Evolutionary conservation across 2,888 invertebrate species (phyloP), one percentile per base, ranked within the genome.

Genomic region (Autographa gamma): DNA sequence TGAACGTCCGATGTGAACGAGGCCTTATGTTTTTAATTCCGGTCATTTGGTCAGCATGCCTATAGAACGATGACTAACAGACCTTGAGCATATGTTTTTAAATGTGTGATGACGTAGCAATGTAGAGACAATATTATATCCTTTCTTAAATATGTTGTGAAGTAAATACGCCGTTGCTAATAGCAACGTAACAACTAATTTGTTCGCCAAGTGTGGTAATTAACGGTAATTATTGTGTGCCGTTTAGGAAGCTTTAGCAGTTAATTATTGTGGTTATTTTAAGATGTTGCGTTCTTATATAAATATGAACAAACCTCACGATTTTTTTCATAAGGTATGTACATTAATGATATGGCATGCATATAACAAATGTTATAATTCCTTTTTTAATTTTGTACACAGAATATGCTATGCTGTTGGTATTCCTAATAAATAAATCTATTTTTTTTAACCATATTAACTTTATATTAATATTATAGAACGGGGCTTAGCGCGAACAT

Each of bases 41-140:
- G 58, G 59, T 58, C 18, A 65, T 75, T 54, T 79, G 79, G 67
- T 73, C 69, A 71, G 58, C 18, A 38, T n/a, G 54, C 18, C 9
- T 69, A 70, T 56, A 38, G 38, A 32, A 31, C n/a, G 38, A 54
- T 82, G 80, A 82, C 65, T 82, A 65, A 80, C 11, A 66, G 19
- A 61, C 80, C 76, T 71, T 75, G 79, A 6, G 2, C 1, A 63
- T 48, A 59, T 67, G 75, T 54, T 62, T 60, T 43, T 41, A 9
- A 38, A 54, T 58, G 31, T 60, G 38, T 0, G 25, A 64, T 77
- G 48, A 73, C 64, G 64, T 25, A 48, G 32, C 34, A 48, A 52
- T 60, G 18, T 63, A 60, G 34, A 48, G 48, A 48, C 48, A 48
- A 48, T 48, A n/a, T 6, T 48, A 48, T 48, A 48, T 6, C 48